phyloP scores from a whole-genome alignment of 2,888 invertebrate species.

The Mantis religiosa region DNA sequence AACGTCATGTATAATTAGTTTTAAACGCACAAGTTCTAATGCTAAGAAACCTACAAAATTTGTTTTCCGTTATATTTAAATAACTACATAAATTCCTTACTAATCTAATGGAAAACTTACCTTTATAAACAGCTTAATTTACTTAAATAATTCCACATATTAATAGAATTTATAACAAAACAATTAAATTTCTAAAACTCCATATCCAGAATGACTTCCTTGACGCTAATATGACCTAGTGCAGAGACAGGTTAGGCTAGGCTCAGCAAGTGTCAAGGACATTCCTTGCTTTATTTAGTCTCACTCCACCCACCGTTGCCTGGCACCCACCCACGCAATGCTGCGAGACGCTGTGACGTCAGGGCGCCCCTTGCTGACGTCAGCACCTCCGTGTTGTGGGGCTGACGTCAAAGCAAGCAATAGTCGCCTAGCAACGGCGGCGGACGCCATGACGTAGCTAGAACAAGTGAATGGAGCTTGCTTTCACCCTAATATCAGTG shows the following conservation, averaged over 20 bases:
- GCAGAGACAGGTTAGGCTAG: conserved; percentile 1
- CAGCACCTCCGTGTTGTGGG: conserved; percentile 2
- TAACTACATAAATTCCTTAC: too few relatives aligned
- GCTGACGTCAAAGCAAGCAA: conserved; percentile 1
- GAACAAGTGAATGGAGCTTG: background rate
- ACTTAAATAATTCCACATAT: background rate
- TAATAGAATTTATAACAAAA: background rate
- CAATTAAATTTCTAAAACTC: background rate
- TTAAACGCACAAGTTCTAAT: too few relatives aligned
- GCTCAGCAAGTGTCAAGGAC: conserved; percentile 12
- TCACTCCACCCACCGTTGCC: background rate
- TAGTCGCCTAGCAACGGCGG: background rate
- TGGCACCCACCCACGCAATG: conserved; percentile 6
- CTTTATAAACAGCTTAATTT: too few relatives aligned
- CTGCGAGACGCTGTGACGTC: conserved; percentile 10
- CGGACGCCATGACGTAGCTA: conserved; percentile 2
- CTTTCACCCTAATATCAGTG: background rate
- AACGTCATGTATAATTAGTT: too few relatives aligned
- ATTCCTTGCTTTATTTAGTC: conserved; percentile 8
- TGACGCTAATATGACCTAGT: background rate
- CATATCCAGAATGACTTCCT: background rate
- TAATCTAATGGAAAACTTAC: too few relatives aligned
- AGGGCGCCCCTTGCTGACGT: conserved; percentile 17
- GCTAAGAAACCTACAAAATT: too few relatives aligned
- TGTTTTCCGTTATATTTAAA: too few relatives aligned